Percentiles rank a stretch among this genome's conserved stretches.
Evolutionary conservation across 1,140 invertebrate species (phyloP).

Genomic region (Periplaneta americana): DNA sequence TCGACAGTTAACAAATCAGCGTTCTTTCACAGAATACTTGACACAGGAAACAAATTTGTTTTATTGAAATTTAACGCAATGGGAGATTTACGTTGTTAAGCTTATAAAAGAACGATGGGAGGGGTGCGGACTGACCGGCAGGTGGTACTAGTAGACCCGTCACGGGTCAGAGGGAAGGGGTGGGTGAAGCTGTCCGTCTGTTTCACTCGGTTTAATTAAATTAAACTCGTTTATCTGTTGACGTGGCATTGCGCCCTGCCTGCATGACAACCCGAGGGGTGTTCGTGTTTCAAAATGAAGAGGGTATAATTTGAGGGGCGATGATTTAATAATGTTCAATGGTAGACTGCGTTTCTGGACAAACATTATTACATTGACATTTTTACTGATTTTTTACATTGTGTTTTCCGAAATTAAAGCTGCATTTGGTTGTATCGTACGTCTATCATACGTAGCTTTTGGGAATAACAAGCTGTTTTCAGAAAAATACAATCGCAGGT

Average conservation of each 20-base stretch:
- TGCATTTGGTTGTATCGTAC: background rate
- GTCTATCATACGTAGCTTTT: background rate
- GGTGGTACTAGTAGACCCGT: background rate
- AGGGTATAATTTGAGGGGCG: background rate
- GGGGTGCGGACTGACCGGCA: background rate
- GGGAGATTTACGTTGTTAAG: background rate
- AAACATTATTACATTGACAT: background rate
- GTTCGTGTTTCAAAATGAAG: too few relatives aligned
- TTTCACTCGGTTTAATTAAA: background rate
- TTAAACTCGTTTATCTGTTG: background rate
- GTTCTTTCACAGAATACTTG: too few relatives aligned
- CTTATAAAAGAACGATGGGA: too few relatives aligned
- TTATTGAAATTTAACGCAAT: background rate
- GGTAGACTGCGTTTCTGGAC: background rate
- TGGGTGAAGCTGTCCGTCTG: background rate
- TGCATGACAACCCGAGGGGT: background rate
- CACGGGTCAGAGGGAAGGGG: background rate
- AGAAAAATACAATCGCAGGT: too few relatives aligned
- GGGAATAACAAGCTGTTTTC: background rate
- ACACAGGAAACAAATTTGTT: too few relatives aligned
- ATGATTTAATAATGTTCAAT: background rate
- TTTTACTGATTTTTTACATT: too few relatives aligned
- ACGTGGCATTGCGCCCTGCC: background rate
- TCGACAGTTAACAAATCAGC: too few relatives aligned
- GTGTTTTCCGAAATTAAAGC: background rate